phyloP scores from a whole-genome alignment of 1,140 invertebrate genomes.

The Drosophila ironensis region DNA sequence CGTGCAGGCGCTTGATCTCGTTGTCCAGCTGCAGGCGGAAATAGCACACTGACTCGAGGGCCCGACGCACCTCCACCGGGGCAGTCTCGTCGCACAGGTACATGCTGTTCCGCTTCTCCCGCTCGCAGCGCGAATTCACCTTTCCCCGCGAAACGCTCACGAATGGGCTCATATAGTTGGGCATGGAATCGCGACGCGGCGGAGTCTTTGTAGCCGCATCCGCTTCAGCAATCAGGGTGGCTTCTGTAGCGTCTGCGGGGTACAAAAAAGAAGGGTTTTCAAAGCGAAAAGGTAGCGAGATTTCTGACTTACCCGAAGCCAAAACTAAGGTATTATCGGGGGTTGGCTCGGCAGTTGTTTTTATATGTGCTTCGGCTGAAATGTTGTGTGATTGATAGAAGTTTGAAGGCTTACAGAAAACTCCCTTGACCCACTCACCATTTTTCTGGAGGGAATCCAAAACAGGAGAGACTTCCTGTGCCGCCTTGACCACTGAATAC shows the following conservation, averaged over 20 bases:
- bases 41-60: constrained; percentile 83
- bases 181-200: constrained; percentile 4
- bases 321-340: no score
- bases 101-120: constrained; percentile 78
- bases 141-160: constrained; percentile 82
- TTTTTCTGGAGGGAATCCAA: constrained; percentile 5
- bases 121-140: constrained; percentile 82
- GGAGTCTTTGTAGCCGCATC: constrained; percentile 31
- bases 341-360: no score
- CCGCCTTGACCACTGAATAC: constrained; percentile 32
- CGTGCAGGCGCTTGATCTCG: constrained; percentile 82
- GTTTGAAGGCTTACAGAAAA: neutral
- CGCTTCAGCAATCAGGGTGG: neutral
- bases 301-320: no score
- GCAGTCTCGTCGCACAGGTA: constrained; percentile 37
- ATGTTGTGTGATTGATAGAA: neutral
- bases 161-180: constrained; percentile 74
- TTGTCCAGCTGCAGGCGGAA: constrained; percentile 83
- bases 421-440: neutral
- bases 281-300: no score
- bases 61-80: constrained; percentile 67
- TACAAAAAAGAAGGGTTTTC: no score
- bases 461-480: constrained; percentile 13
- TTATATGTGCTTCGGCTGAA: neutral
- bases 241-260: neutral